A percentile compares a stretch with the other conserved stretches of the same genome.
phyloP scores from a whole-genome alignment of 1,140 invertebrate genomes.

The Rhyacophila brunnea region DNA sequence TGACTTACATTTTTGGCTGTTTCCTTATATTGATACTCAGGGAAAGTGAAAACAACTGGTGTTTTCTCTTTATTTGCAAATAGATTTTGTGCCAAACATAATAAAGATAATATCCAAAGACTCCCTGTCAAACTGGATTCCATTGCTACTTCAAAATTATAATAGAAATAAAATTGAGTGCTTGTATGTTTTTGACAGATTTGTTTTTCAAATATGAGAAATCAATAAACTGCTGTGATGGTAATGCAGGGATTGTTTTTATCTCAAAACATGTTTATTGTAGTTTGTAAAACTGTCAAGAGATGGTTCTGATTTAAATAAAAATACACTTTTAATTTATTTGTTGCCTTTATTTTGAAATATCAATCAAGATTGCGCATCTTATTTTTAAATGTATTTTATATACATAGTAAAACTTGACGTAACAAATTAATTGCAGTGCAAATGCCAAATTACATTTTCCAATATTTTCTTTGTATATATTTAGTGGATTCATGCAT shows the following conservation, averaged over 20 bases:
- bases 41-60: slow-evolving; percentile 66
- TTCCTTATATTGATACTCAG: slow-evolving; percentile 82
- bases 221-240: slow-evolving; percentile 9
- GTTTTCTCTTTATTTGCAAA: slow-evolving; percentile 39
- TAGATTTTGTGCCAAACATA: slow-evolving; percentile 20
- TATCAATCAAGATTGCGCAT: slow-evolving; percentile 29
- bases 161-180: no score
- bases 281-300: slow-evolving; percentile 11
- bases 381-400: slow-evolving; percentile 22
- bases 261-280: no score
- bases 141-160: slow-evolving; percentile 10
- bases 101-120: slow-evolving; percentile 20
- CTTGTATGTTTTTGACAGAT: no score
- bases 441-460: slow-evolving; percentile 18
- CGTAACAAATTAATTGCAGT: slow-evolving; percentile 19
- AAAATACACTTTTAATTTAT: slow-evolving; percentile 13
- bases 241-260: slow-evolving; percentile 8
- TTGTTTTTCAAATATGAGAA: no score
- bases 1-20: slow-evolving; percentile 75
- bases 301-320: slow-evolving; percentile 15
- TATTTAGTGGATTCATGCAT: slow-evolving; percentile 4
- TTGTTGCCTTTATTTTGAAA: slow-evolving; percentile 33
- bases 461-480: no score
- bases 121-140: slow-evolving; percentile 12
- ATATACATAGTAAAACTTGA: slow-evolving; percentile 23